Evolutionary conservation across 2,888 invertebrate genomes (phyloP).

Genomic region (Cancer borealis): DNA sequence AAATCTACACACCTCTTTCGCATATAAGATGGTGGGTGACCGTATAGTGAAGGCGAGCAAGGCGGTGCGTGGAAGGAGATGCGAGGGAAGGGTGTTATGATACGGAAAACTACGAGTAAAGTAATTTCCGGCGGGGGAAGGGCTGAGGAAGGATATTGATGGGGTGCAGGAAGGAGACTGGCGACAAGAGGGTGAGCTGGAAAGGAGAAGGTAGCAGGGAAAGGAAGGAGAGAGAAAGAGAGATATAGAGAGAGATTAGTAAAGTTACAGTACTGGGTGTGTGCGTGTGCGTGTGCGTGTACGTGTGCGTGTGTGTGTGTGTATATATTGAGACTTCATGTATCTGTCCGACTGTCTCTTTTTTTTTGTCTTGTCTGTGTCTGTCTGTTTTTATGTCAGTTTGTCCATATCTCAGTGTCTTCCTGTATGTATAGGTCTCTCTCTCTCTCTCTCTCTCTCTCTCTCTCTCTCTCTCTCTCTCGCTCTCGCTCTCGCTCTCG

Average conservation of each 20-base stretch:
- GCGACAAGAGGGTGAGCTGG: conserved; percentile 2
- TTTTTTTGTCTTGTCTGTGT: neutral
- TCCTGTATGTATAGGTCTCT: neutral
- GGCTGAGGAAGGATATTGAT: conserved; percentile 33
- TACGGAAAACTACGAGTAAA: conserved; percentile 34
- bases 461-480: conserved; percentile 20
- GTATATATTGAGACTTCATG: neutral
- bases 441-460: neutral
- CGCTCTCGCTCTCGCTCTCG: neutral
- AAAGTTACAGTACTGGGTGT: neutral
- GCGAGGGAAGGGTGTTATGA: conserved; percentile 25
- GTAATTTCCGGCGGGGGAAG: neutral
- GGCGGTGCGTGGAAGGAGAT: neutral
- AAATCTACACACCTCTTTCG: neutral
- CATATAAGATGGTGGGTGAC: neutral
- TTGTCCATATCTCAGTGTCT: neutral
- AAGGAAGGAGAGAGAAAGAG: neutral
- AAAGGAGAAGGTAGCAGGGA: neutral
- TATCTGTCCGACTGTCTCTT: neutral
- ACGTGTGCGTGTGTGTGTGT: neutral
- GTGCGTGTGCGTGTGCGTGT: neutral
- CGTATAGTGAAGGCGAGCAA: neutral
- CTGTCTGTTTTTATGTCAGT: neutral
- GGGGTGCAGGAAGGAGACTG: neutral
- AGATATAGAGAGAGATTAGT: neutral